Evolutionary conservation across 2,888 invertebrate genomes (phyloP), one percentile per base, ranked within the genome.

Genomic region (Hirtodrosophila alboralis): DNA sequence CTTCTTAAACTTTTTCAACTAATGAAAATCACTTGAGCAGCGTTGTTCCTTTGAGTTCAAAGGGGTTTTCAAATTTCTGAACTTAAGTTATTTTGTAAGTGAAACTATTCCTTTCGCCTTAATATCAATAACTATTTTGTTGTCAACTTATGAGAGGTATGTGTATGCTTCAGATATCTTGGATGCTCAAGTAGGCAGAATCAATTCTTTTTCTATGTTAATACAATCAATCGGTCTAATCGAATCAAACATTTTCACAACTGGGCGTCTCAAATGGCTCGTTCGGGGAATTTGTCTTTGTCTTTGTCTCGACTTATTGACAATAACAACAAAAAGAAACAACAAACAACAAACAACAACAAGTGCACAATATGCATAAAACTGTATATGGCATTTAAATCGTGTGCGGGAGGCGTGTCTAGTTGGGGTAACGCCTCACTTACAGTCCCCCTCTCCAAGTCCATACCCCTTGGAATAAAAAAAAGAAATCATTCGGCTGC

Each of bases 191-290:
- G 51, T 71, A 64, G 65, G 59, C 57, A 62, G 63, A 78, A 78
- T 75, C 86, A 85, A 85, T 79, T 69, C 63, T 66, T 59, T 72
- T 83, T 59, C 60, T 83, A 80, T 80, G 79, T 60, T 80, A 80
- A 80, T 80, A 69, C 85, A 83, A 85, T 79, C 79, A 85, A 81
- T 78, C 71, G 78, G 85, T 83, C 73, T 80, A 80, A 80, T 80
- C 86, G 79, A 80, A 85, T 85, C 86, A 85, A 85, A 67, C 69
- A 58, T 62, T 67, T 81, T 85, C 75, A 71, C 85, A 79, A 71
- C 65, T 69, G 72, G 85, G 58, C 71, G 56, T 34, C 71, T 75
- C 58, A 75, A 78, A 65, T 78, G 75, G 68, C 52, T 59, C 65
- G 66, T 61, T 59, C 59, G 41, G 40, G 63, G 49, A 33, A 52